Evolutionary conservation across 1,140 invertebrate genomes (phyloP).

Genomic region (Muscidifurax raptorellus): DNA sequence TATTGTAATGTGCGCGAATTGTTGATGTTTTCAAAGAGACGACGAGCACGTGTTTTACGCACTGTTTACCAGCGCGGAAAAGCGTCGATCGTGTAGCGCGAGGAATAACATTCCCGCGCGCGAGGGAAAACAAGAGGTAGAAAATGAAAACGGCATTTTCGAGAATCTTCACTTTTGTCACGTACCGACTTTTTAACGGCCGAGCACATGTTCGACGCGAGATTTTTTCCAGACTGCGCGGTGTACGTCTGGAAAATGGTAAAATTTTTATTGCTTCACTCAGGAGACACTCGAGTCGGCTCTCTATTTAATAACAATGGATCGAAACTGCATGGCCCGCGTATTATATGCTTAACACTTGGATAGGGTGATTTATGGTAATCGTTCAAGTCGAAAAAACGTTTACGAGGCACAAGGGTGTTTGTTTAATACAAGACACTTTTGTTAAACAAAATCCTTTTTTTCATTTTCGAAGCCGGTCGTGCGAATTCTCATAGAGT

Average conservation of each 20-base stretch:
- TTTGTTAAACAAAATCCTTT: conserved; percentile 14
- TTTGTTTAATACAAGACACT: conserved; percentile 27
- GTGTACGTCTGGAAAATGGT: neutral
- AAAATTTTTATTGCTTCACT: neutral
- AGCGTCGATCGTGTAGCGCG: neutral
- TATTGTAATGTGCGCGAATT: neutral
- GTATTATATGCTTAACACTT: neutral
- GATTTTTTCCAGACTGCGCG: neutral
- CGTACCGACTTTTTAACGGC: neutral
- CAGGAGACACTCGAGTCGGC: too few relatives aligned
- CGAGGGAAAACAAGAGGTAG: neutral
- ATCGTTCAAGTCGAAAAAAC: conserved; percentile 19
- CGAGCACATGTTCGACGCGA: neutral
- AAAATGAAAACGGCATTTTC: neutral
- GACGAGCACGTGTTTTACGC: neutral
- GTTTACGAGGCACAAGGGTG: conserved; percentile 8
- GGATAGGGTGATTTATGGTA: neutral
- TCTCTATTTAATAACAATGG: neutral
- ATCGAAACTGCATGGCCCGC: neutral
- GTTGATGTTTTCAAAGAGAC: neutral
- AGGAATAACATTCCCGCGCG: too few relatives aligned
- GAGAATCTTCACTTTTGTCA: neutral
- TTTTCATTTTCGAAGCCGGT: neutral
- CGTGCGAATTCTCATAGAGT: too few relatives aligned
- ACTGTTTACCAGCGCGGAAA: neutral